phyloP scores from a whole-genome alignment of 53 echinoderm and acorn worm species.

The Holothuria scabra region DNA sequence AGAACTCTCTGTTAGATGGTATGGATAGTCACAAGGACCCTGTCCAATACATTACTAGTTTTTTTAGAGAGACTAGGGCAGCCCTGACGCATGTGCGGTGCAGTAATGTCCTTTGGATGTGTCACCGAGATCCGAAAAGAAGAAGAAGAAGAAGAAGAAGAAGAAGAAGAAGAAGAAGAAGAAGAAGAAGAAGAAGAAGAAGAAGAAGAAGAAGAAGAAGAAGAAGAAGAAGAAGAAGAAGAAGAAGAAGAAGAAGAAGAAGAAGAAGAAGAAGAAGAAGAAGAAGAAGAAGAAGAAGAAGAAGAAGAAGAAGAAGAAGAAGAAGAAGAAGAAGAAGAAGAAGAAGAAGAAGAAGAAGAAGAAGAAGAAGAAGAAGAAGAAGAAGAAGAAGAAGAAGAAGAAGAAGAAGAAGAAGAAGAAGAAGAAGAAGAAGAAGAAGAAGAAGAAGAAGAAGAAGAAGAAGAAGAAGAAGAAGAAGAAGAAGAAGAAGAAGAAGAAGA shows the following conservation, averaged over 20 bases:
- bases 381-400: slow-evolving; percentile 22
- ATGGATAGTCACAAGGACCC: no score
- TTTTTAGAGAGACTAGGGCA: no score
- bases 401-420: not conserved
- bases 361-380: slow-evolving; percentile 15
- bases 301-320: slow-evolving; percentile 10
- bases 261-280: not conserved
- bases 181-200: slow-evolving; percentile 11
- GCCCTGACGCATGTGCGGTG: no score
- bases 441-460: slow-evolving; percentile 1
- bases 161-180: not conserved
- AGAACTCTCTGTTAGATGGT: no score
- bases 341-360: not conserved
- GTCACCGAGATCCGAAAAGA: slow-evolving; percentile 2
- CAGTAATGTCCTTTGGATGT: no score
- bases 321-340: slow-evolving; percentile 1
- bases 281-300: not conserved
- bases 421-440: not conserved
- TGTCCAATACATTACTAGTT: no score
- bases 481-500: slow-evolving; percentile 15
- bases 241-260: not conserved
- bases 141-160: slow-evolving; percentile 26
- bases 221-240: not conserved
- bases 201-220: not conserved
- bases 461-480: not conserved